phyloP scores from a whole-genome alignment of 2,113 vertebrate species.

The Casuarius casuarius region DNA sequence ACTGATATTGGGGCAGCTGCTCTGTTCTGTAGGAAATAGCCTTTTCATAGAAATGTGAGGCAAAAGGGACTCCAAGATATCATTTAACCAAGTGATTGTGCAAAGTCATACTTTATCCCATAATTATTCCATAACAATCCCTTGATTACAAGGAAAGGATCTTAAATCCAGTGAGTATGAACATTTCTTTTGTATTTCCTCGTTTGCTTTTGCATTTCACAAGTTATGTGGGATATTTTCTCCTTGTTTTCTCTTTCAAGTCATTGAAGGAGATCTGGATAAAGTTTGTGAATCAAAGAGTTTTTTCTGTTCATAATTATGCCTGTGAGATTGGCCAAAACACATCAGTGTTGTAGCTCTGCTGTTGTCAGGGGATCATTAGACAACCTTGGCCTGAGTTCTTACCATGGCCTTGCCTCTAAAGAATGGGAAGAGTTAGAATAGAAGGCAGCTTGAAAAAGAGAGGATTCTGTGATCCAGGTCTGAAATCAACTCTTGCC shows the following conservation, averaged over 20 bases:
- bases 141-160: not conserved
- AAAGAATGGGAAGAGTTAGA: not conserved
- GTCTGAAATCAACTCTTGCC: not conserved
- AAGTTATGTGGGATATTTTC: not conserved
- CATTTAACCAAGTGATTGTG: not conserved
- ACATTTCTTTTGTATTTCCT: no score
- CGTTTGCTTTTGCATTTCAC: not conserved
- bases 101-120: not conserved
- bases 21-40: not conserved
- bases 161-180: not conserved
- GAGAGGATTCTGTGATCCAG: not conserved
- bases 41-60: not conserved
- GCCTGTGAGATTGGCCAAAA: not conserved
- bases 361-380: not conserved
- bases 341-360: not conserved
- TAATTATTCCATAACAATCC: no score
- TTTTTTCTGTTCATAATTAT: not conserved
- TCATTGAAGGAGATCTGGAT: no score
- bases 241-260: not conserved
- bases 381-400: not conserved
- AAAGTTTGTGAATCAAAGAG: not conserved
- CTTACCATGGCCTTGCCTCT: not conserved
- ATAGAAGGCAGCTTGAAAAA: not conserved
- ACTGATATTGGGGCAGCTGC: not conserved
- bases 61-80: not conserved